phyloP scores from a whole-genome alignment of 2,113 vertebrate species.

The Turdus rufiventris region DNA sequence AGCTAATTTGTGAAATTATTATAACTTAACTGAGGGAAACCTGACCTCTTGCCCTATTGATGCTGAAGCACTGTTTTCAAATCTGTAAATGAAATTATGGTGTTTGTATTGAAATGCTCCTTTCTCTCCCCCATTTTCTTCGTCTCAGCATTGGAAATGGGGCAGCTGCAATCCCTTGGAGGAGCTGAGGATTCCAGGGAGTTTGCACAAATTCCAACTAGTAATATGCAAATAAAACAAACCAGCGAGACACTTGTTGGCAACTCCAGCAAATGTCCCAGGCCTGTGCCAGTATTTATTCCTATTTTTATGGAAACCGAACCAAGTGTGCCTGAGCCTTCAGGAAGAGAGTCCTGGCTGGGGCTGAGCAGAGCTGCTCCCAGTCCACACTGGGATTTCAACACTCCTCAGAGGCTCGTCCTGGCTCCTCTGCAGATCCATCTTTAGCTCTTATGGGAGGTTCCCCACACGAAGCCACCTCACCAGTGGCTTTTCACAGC shows the following conservation, averaged over 20 bases:
- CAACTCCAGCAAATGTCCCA: not conserved
- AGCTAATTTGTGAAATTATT: not conserved
- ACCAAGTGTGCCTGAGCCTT: not conserved
- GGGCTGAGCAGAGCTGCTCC: not conserved
- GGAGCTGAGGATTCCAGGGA: not conserved
- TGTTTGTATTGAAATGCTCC: not conserved
- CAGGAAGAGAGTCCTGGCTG: not conserved
- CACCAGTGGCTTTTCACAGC: not conserved
- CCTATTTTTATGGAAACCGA: not conserved
- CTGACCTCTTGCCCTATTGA: not conserved
- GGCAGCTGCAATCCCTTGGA: not conserved
- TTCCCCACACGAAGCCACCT: not conserved
- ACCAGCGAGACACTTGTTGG: not conserved
- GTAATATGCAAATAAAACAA: not conserved
- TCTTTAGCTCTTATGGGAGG: not conserved
- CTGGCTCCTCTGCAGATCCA: not conserved
- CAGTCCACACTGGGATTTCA: rapidly evolving
- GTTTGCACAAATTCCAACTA: not conserved
- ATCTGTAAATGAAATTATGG: not conserved
- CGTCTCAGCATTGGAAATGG: rapidly evolving
- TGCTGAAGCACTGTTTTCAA: not conserved
- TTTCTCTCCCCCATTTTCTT: not conserved
- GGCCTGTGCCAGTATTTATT: not conserved
- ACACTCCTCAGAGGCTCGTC: not conserved
- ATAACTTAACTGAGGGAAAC: not conserved